Conservation (phyloP, 1,140 invertebrate species). For the Coptotermes formosanus region DNA sequence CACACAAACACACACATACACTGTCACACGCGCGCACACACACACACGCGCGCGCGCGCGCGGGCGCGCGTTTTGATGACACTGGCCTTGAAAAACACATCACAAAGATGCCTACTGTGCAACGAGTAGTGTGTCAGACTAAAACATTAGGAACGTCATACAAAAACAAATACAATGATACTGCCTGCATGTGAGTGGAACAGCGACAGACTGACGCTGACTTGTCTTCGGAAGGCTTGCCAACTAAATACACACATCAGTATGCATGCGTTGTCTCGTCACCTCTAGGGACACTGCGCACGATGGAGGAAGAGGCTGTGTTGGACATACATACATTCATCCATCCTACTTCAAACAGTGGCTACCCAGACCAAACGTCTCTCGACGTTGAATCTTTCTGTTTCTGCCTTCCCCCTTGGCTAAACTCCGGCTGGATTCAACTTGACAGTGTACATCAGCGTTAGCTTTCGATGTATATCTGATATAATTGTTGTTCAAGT, state of each 20-base stretch:
- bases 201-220: background rate
- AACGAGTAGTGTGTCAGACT: too few relatives aligned
- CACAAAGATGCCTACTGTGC: too few relatives aligned
- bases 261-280: background rate
- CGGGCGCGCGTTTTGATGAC: too few relatives aligned
- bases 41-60: too few relatives aligned
- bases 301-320: background rate
- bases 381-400: background rate
- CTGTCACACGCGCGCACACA: too few relatives aligned
- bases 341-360: background rate
- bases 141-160: background rate
- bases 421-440: background rate
- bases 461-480: background rate
- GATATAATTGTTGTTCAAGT: too few relatives aligned
- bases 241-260: background rate
- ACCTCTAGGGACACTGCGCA: background rate
- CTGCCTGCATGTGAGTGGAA: background rate
- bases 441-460: background rate
- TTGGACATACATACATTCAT: background rate
- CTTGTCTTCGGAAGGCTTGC: background rate
- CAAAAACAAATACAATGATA: background rate
- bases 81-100: too few relatives aligned
- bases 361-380: background rate
- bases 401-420: background rate
- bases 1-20: too few relatives aligned